Base-by-base conservation (phyloP, 2,113 vertebrate species). In the Sylvicapra grimmia region DNA sequence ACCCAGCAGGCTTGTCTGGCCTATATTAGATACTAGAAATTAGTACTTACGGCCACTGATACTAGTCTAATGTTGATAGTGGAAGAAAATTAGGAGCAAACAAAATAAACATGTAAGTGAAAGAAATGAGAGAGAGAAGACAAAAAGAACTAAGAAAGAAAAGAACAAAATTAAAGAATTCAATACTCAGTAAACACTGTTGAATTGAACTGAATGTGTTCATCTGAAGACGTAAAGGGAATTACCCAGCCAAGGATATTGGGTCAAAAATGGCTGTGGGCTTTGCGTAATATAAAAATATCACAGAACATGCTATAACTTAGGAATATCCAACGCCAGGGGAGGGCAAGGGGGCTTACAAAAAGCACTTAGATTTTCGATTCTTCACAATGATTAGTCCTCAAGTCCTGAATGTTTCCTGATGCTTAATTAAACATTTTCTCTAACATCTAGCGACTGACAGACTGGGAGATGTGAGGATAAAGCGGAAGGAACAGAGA, bases 361-460 rank as follows among this genome's bases (percentile, higher is more conserved):
- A 47, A 18, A 10, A 59, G 33, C 23, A 2, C 61, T 51, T 23
- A 56, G 0, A 72, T 14, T 84, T 61, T 49, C 49, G 51, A 94
- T 56, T 53, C 33, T n/a, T 86, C n/a, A 31, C 56, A 86, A 53
- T 86, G 61, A 54, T 23, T 40, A 53, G 77, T 23, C 33, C 54
- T 80, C 1, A 0, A 49, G 31, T 47, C 21, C 11, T 40, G 9
- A 56, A 36, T 51, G 16, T 80, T 95, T 88, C 49, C 88, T 0
- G 49, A 88, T 3, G 8, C 33, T 77, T 49, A 36, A 9, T 49
- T 63, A 80, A 87, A 87, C 14, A 51, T 21, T 87, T 58, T 75
- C n/a, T 80, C 61, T 93, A 49, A 96, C 13, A 53, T 44, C 86
- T 84, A 86, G 77, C 54, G 47, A 87, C 11, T 83, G 49, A 58